Percentiles rank a stretch among this genome's conserved stretches.
These are phyloP conservation scores for Mugil cephalus DNA, from an alignment of 2,113 vertebrate species.

Conservation along the genomic window DNA sequence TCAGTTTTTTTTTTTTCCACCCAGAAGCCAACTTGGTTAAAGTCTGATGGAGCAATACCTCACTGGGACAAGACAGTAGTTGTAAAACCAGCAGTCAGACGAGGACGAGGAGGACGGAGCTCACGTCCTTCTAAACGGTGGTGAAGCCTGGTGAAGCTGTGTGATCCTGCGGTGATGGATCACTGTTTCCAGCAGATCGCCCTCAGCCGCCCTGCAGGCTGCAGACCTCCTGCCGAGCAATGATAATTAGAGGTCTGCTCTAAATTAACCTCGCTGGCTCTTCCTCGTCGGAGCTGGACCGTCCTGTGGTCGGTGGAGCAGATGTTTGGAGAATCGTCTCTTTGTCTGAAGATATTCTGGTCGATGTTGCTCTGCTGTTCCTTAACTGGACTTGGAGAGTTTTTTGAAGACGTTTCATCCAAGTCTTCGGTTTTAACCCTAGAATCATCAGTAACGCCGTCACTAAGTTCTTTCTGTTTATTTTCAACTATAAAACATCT, in stretches of 20 bases:
- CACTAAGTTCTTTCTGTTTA: too few species aligned
- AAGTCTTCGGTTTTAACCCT: too few species aligned
- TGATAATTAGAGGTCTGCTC: constrained; percentile 14
- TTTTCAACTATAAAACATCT: too few species aligned
- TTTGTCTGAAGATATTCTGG: background rate
- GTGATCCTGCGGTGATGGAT: background rate
- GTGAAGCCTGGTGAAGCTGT: too few species aligned
- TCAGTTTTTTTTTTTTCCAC: constrained; percentile 1
- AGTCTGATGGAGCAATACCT: constrained; percentile 13
- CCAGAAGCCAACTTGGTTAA: background rate
- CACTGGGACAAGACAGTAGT: background rate
- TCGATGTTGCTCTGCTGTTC: too few species aligned
- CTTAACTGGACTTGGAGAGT: too few species aligned
- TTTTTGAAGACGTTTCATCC: too few species aligned
- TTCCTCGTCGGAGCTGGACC: background rate
- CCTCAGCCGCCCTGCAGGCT: background rate
- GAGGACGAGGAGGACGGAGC: background rate
- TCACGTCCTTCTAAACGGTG: background rate
- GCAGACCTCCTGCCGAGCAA: constrained; percentile 28
- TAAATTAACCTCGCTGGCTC: background rate
- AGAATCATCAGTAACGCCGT: too few species aligned
- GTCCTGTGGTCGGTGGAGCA: background rate
- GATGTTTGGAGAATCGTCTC: background rate
- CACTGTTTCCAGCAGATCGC: background rate
- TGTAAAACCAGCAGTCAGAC: too few species aligned